These are phyloP conservation scores for Hippocampus comes DNA, from an alignment of 2,113 vertebrate species.

Conservation along the genomic window DNA sequence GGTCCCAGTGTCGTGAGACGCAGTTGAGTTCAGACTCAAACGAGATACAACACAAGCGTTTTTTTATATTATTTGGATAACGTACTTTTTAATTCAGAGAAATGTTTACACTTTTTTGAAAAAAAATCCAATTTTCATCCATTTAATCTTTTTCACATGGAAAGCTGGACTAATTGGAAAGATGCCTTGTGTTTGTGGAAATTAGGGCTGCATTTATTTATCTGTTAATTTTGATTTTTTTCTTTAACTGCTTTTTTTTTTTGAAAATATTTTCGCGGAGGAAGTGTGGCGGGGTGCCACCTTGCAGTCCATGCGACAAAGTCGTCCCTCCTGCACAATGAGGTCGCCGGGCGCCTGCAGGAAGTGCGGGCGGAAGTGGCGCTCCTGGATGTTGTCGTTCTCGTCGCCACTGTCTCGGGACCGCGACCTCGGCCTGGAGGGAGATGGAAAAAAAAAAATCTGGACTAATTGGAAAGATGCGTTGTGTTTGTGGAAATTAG, in stretches of 20 bases:
- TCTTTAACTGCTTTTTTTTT: background rate
- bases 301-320: slow-evolving; percentile 99
- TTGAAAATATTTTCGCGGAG: slow-evolving; percentile 2
- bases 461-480: background rate
- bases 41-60: too few relatives aligned
- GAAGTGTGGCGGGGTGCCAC: slow-evolving; percentile 53
- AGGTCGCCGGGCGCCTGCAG: slow-evolving; percentile 95
- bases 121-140: too few relatives aligned
- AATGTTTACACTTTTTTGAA: too few relatives aligned
- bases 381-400: slow-evolving; percentile 94
- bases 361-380: slow-evolving; percentile 98
- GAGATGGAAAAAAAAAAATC: background rate
- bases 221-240: background rate
- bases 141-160: too few relatives aligned
- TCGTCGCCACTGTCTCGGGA: slow-evolving; percentile 96
- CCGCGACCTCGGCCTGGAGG: slow-evolving; percentile 86
- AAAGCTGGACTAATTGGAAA: background rate
- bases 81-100: too few relatives aligned
- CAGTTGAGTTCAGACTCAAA: background rate
- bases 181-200: background rate
- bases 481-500: background rate
- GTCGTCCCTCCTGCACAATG: slow-evolving; percentile 91
- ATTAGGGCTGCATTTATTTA: background rate
- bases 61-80: too few relatives aligned
- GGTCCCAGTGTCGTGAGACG: background rate